Conservation (phyloP, 2,888 invertebrate genomes). For the Sericinus montela region DNA sequence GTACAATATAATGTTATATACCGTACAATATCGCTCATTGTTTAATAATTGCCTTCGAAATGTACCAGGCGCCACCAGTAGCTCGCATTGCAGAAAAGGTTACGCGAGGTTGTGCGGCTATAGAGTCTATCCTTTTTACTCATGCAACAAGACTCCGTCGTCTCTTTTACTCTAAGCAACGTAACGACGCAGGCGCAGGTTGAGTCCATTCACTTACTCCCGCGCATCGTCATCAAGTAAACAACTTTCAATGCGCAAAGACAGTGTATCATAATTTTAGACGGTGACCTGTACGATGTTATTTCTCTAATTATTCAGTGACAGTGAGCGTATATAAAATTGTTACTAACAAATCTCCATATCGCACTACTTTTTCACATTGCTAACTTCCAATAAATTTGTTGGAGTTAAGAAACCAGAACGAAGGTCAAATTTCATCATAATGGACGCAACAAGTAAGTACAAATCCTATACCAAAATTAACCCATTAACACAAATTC, state of each 20-base stretch:
- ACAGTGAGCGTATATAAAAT: neutral
- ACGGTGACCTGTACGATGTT: constrained; percentile 27
- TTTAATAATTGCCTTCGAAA: constrained; percentile 44
- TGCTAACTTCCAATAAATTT: constrained; percentile 1
- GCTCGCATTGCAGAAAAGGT: constrained; percentile 15
- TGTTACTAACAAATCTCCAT: neutral
- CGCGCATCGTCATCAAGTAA: constrained; percentile 50
- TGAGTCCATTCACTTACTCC: constrained; percentile 65
- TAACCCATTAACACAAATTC: too few relatives aligned
- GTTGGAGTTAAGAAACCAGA: constrained; percentile 44
- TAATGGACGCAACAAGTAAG: constrained; percentile 75
- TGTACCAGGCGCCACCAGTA: constrained; percentile 35
- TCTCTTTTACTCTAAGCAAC: constrained; percentile 24
- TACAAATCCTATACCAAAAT: constrained; percentile 21
- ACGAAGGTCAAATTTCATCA: constrained; percentile 67
- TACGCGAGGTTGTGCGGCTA: constrained; percentile 23
- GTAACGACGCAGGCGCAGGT: constrained; percentile 29
- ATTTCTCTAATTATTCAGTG: constrained; percentile 10
- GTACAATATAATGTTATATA: constrained; percentile 15
- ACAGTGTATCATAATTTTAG: constrained; percentile 5
- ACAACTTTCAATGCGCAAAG: constrained; percentile 26
- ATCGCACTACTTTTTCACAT: neutral
- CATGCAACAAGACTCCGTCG: constrained; percentile 28
- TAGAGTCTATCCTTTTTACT: constrained; percentile 41
- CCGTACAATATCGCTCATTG: constrained; percentile 32